phyloP scores from a whole-genome alignment of 2,113 vertebrate genomes.

The Oryctolagus cuniculus region mOryCun1.1 NC_091440.1:131364501-131365000 shows the following conservation, averaged over 20 bases:
- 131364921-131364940: neutral
- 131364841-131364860: neutral
- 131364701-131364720: neutral
- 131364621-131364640: neutral
- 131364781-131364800: neutral
- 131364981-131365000: neutral
- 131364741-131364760: neutral
- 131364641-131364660: neutral
- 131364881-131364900: neutral
- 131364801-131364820: neutral
- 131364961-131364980: neutral
- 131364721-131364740: neutral
- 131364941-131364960: neutral
- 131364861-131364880: neutral
- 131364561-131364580: slow-evolving; percentile 23
- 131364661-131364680: neutral
- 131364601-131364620: neutral
- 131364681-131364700: neutral
- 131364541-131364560: neutral
- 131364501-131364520: neutral
- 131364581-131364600: neutral
- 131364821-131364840: neutral
- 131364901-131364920: neutral
- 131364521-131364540: neutral
- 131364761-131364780: neutral